Evolutionary conservation across 2,888 invertebrate genomes (phyloP).

Genomic region (Neria commutata): DNA sequence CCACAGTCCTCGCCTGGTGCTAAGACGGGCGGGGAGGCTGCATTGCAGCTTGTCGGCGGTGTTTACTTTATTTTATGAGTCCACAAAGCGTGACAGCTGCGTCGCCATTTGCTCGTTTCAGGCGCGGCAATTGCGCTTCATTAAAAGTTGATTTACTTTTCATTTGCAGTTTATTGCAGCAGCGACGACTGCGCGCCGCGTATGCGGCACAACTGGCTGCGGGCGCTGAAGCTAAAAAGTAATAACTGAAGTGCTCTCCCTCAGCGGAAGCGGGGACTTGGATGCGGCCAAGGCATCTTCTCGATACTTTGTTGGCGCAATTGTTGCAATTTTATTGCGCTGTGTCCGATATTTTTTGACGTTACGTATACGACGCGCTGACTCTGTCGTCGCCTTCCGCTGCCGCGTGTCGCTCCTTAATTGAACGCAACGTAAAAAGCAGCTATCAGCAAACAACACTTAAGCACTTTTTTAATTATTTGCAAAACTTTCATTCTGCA

Average conservation of each 20-base stretch:
- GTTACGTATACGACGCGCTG: slow-evolving; percentile 37
- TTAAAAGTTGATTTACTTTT: slow-evolving; percentile 54
- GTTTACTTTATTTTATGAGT: background rate
- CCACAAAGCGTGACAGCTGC: background rate
- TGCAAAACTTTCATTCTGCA: background rate
- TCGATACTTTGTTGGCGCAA: slow-evolving; percentile 10
- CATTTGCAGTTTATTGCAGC: slow-evolving; percentile 51
- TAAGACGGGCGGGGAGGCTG: too few relatives aligned
- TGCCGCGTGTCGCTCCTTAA: too few relatives aligned
- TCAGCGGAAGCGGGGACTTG: too few relatives aligned
- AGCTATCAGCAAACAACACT: too few relatives aligned
- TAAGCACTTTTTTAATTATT: background rate
- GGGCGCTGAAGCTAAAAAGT: slow-evolving; percentile 25
- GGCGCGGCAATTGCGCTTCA: slow-evolving; percentile 33
- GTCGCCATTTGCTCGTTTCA: background rate
- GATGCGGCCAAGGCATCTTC: slow-evolving; percentile 7
- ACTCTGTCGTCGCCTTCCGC: slow-evolving; percentile 30
- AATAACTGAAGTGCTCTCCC: too few relatives aligned
- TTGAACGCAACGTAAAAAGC: too few relatives aligned
- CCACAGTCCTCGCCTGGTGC: too few relatives aligned
- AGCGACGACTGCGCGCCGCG: slow-evolving; percentile 33
- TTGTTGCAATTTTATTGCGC: slow-evolving; percentile 14
- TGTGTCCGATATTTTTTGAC: slow-evolving; percentile 17
- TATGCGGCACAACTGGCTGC: slow-evolving; percentile 12
- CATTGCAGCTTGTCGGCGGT: background rate